Percentiles rank a stretch among this genome's conserved stretches.
Conservation (phyloP, 2,113 vertebrate species). For the rat (Rattus norvegicus) region GRCr8 NC_086030.1:10350501-10351000, state of each 20-base stretch:
- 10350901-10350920: neutral
- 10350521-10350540: neutral
- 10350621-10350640: neutral
- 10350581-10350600: neutral
- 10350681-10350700: neutral
- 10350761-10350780: neutral
- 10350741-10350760: neutral
- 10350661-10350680: neutral
- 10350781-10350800: neutral
- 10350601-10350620: neutral
- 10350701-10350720: neutral
- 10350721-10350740: neutral
- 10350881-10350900: neutral
- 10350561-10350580: neutral
- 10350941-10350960: neutral
- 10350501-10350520: neutral
- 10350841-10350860: neutral
- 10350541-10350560: neutral
- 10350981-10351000: neutral
- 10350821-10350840: neutral
- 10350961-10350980: neutral
- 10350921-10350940: neutral
- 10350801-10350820: neutral
- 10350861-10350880: neutral
- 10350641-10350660: neutral